Evolutionary conservation across 1,140 invertebrate genomes (phyloP), one percentile per base, ranked within the genome.

Genomic region (Parapsyche elsis): DNA sequence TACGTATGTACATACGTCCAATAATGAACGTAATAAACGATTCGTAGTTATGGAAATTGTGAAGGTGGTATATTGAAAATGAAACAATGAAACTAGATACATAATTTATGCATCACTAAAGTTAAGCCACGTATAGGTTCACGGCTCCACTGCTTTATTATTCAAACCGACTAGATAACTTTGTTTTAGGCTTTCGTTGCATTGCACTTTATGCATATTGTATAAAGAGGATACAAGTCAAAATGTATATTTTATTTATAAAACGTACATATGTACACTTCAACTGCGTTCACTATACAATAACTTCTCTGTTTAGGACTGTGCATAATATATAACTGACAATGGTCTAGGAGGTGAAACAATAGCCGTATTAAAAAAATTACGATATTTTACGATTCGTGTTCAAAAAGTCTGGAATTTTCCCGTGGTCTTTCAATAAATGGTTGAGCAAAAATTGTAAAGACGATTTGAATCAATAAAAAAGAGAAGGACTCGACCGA

Each of bases 41-140:
- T 67, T 5, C 21, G 9, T 26, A 26, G 21, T 61, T 61, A 61
- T 61, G 57, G n/a, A 61, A 61, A 61, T 61, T 16, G 57, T 19
- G 14, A 61, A 61, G 24, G 64, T 26, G 14, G 64, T 67, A 30
- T 67, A 67, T 67, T 67, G 64, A 67, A 30, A 67, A 67, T 67
- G 64, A 67, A 67, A 30, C 64, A 67, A 67, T 67, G 64, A 26
- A 67, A 67, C 64, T 30, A 67, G 64, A 67, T 53, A 53, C 26
- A 67, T 67, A 67, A 67, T 67, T 67, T 67, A 67, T 67, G 64
- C 64, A 67, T 67, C 24, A 30, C 24, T 67, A 67, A 67, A 67
- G 64, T 67, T 67, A 30, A 30, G 21, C 24, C 24, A 9, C 64
- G 24, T 23, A 30, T 12, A 24, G 64, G 64, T 67, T 67, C 64